Evolutionary conservation across 2,888 invertebrate genomes (phyloP).

Genomic region (Galeopsomyia nigrocyanea): DNA sequence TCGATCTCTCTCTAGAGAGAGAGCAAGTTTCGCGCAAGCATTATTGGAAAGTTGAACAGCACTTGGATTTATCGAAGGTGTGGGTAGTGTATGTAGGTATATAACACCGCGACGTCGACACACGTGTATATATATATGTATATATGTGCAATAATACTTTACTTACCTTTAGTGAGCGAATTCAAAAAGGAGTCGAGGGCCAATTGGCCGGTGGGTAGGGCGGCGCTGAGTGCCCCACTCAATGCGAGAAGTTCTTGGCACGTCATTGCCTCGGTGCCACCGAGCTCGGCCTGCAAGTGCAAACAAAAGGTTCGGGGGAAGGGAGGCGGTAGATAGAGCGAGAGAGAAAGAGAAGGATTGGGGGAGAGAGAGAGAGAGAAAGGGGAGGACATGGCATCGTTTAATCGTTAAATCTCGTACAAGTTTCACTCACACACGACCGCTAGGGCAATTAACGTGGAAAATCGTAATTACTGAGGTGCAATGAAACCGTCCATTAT

Average conservation of each 20-base stretch:
- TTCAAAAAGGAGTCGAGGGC: conserved; percentile 87
- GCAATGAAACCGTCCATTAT: too few species aligned
- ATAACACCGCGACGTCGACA: too few species aligned
- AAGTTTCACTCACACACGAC: not conserved
- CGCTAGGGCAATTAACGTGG: too few species aligned
- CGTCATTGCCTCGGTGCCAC: conserved; percentile 79
- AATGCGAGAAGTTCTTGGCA: conserved; percentile 94
- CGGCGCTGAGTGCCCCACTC: conserved; percentile 91
- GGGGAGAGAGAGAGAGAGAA: conserved; percentile 2
- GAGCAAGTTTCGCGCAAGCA: not conserved
- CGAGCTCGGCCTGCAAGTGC: conserved; percentile 68
- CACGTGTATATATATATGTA: too few species aligned
- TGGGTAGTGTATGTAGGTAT: too few species aligned
- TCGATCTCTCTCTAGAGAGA: too few species aligned
- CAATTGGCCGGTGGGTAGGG: conserved; percentile 88
- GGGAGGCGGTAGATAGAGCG: too few species aligned
- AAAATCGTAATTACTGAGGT: too few species aligned
- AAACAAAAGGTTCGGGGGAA: conserved; percentile 43
- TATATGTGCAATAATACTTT: too few species aligned
- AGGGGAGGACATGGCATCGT: not conserved
- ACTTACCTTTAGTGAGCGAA: conserved; percentile 80
- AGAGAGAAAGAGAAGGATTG: not conserved
- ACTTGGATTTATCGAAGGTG: too few species aligned
- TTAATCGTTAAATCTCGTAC: conserved; percentile 27
- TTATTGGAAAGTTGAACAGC: conserved; percentile 16